These are phyloP conservation scores for Volucella zonaria DNA, from an alignment of 2,888 invertebrate species.

Conservation along the genomic window DNA sequence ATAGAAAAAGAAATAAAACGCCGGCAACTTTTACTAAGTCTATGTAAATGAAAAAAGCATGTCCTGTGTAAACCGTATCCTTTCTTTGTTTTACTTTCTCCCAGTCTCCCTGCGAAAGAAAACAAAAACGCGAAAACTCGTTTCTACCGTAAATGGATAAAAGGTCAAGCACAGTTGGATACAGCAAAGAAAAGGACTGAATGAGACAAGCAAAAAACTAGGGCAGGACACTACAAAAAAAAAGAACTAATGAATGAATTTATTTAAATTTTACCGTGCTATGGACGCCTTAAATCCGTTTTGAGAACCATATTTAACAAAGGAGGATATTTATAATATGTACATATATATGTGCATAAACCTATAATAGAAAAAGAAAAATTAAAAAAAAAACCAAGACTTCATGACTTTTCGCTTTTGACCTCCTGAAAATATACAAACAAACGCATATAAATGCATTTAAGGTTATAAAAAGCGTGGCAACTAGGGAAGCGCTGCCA, in stretches of 20 bases:
- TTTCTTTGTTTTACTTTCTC: neutral
- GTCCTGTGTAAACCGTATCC: neutral
- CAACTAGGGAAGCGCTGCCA: slow-evolving; percentile 6
- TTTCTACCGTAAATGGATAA: slow-evolving; percentile 22
- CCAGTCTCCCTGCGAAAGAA: neutral
- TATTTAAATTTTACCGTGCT: slow-evolving; percentile 55
- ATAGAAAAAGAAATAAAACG: too few relatives aligned
- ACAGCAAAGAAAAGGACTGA: neutral
- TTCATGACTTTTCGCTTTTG: slow-evolving; percentile 8
- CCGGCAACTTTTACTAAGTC: too few relatives aligned
- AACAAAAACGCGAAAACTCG: slow-evolving; percentile 1
- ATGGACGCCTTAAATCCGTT: slow-evolving; percentile 35
- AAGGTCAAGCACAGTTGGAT: slow-evolving; percentile 60
- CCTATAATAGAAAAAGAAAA: too few relatives aligned
- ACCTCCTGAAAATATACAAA: neutral
- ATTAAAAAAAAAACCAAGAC: neutral
- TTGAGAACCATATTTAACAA: neutral
- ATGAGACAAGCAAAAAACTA: slow-evolving; percentile 8
- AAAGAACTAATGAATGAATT: slow-evolving; percentile 27
- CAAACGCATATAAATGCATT: slow-evolving; percentile 2
- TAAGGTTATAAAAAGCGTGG: neutral
- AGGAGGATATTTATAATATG: neutral
- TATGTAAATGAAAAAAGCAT: neutral
- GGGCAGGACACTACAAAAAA: neutral
- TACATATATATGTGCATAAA: neutral